Conservation (phyloP, 2,797 vertebrate genomes). For the Pyrrhura leucotis region DNA sequence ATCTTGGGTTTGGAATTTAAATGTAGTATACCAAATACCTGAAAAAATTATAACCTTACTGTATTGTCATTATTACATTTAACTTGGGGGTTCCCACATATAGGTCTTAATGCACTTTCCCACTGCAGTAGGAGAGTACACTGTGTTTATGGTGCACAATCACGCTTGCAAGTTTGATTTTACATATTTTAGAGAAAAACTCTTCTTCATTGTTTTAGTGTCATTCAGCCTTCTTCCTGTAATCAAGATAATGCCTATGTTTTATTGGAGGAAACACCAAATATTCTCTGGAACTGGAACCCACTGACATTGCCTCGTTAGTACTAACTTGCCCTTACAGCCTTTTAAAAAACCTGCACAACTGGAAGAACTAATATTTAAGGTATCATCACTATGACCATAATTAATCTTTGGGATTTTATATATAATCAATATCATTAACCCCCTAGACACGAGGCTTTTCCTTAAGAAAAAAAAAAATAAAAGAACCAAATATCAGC, state of each 20-base stretch:
- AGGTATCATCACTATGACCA: neutral
- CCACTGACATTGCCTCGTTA: neutral
- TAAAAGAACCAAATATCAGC: neutral
- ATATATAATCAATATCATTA: neutral
- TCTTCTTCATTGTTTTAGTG: neutral
- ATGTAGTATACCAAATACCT: neutral
- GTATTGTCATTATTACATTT: neutral
- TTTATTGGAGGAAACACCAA: neutral
- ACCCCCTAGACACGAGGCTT: neutral
- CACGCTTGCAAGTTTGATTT: neutral
- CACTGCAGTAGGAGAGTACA: neutral
- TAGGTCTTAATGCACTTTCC: neutral
- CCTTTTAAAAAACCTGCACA: neutral
- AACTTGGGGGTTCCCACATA: neutral
- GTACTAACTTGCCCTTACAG: neutral
- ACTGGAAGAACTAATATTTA: neutral
- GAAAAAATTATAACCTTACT: neutral
- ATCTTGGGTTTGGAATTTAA: neutral
- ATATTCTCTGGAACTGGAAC: neutral
- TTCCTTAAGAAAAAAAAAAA: neutral
- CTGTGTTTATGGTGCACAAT: neutral
- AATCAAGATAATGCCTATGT: neutral
- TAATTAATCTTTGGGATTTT: neutral
- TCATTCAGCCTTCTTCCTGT: neutral
- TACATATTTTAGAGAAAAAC: neutral